phyloP scores from a whole-genome alignment of 2,888 invertebrate species.

The Tetanocera ferruginea region DNA sequence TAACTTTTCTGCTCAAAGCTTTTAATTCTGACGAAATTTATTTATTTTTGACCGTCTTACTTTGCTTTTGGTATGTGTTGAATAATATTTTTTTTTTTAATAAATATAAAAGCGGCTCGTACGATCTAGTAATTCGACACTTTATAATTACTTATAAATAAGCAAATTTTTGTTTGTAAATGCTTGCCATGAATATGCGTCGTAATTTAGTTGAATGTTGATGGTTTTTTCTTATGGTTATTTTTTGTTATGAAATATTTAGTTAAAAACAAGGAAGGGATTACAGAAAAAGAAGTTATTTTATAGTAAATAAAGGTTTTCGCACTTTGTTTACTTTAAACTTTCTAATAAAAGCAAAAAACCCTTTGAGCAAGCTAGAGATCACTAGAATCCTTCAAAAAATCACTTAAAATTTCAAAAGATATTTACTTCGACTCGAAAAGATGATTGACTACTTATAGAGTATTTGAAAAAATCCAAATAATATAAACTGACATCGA shows the following conservation, averaged over 20 bases:
- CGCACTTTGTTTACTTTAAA: too few relatives aligned
- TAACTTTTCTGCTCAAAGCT: neutral
- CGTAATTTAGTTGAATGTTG: neutral
- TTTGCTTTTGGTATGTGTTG: neutral
- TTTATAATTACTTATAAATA: conserved; percentile 3
- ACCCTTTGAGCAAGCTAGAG: too few relatives aligned
- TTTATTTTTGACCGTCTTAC: neutral
- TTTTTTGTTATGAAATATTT: neutral
- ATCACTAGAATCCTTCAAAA: too few relatives aligned
- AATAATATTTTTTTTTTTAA: neutral
- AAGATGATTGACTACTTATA: too few relatives aligned
- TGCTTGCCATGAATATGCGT: neutral
- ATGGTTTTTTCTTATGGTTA: neutral
- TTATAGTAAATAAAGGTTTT: too few relatives aligned
- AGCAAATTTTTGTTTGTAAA: neutral
- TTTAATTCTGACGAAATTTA: neutral
- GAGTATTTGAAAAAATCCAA: too few relatives aligned
- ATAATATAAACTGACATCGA: too few relatives aligned
- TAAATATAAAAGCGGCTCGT: conserved; percentile 28
- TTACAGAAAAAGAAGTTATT: too few relatives aligned
- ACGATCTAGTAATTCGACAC: conserved; percentile 27
- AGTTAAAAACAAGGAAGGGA: too few relatives aligned
- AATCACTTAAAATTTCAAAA: too few relatives aligned
- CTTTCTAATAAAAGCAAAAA: too few relatives aligned
- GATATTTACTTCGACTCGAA: too few relatives aligned